A percentile compares a stretch with the other conserved stretches of the same genome.
Evolutionary conservation across 1,140 invertebrate species (phyloP).

Genomic region (Lepidurus apus): DNA sequence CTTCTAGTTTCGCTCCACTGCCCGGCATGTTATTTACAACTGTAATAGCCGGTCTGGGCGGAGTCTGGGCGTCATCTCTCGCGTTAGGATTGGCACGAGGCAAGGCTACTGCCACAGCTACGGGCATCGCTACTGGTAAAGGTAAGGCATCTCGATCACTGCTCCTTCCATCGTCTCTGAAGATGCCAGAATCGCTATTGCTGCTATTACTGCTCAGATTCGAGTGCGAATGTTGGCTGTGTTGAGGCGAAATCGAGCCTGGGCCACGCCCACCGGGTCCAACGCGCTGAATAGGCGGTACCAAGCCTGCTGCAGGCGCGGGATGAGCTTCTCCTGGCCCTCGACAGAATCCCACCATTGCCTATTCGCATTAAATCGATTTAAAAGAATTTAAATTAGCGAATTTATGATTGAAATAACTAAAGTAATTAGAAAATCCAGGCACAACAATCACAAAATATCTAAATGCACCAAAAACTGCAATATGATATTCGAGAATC

Average conservation of each 20-base stretch:
- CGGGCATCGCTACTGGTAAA: slow-evolving; percentile 31
- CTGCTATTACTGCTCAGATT: slow-evolving; percentile 74
- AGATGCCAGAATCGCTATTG: slow-evolving; percentile 91
- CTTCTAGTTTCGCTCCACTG: slow-evolving; percentile 40
- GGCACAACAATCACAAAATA: too few species aligned
- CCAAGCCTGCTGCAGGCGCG: neutral
- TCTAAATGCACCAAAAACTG: too few species aligned
- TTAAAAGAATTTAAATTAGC: neutral
- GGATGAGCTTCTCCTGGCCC: neutral
- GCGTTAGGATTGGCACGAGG: slow-evolving; percentile 5
- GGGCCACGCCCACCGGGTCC: slow-evolving; percentile 29
- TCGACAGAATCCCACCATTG: neutral
- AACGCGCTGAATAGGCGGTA: slow-evolving; percentile 22
- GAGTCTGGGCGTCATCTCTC: neutral
- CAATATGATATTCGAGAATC: neutral
- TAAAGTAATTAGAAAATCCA: too few species aligned
- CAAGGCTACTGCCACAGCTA: neutral
- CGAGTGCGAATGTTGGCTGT: slow-evolving; percentile 51
- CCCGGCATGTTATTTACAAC: slow-evolving; percentile 22
- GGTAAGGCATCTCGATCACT: slow-evolving; percentile 30
- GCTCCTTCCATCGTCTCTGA: slow-evolving; percentile 49
- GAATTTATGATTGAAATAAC: too few species aligned
- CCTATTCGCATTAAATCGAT: neutral
- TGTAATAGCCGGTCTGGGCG: neutral
- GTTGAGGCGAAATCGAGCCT: slow-evolving; percentile 28